Conservation (phyloP, 64 coral and sea anemone genomes). For the Stylophora pistillata region DNA sequence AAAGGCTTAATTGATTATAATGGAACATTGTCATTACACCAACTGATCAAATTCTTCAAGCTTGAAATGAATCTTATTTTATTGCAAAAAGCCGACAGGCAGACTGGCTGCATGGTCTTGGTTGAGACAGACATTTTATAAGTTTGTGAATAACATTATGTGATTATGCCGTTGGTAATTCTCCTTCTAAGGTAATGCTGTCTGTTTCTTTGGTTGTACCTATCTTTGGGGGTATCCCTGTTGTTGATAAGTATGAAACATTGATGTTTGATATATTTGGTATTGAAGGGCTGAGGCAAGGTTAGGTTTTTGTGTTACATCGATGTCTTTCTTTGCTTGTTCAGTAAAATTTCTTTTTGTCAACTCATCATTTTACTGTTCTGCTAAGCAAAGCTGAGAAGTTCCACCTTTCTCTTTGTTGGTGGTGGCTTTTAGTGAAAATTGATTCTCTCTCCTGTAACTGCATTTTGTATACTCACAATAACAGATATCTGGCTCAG, state of each 20-base stretch:
- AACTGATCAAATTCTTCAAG: slow-evolving; percentile 39
- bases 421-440: too few species aligned
- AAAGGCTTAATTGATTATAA: slow-evolving; percentile 80
- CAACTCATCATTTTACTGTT: background rate
- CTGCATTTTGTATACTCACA: too few species aligned
- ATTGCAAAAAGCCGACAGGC: background rate
- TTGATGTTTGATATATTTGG: background rate
- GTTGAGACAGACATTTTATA: background rate
- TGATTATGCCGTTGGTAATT: background rate
- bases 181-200: slow-evolving; percentile 1
- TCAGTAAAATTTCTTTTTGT: background rate
- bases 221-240: background rate
- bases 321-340: background rate
- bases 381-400: background rate
- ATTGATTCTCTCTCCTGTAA: too few species aligned
- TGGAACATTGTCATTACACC: slow-evolving; percentile 64
- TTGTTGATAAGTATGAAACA: slow-evolving; percentile 9
- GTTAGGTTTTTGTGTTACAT: background rate
- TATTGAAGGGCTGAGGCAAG: background rate
- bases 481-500: background rate
- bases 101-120: background rate
- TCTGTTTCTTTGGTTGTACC: background rate
- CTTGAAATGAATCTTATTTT: slow-evolving; percentile 39
- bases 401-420: too few species aligned
- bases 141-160: background rate